Evolutionary conservation across 2,888 invertebrate genomes (phyloP).

Genomic region (Mechanitis mazaeus): DNA sequence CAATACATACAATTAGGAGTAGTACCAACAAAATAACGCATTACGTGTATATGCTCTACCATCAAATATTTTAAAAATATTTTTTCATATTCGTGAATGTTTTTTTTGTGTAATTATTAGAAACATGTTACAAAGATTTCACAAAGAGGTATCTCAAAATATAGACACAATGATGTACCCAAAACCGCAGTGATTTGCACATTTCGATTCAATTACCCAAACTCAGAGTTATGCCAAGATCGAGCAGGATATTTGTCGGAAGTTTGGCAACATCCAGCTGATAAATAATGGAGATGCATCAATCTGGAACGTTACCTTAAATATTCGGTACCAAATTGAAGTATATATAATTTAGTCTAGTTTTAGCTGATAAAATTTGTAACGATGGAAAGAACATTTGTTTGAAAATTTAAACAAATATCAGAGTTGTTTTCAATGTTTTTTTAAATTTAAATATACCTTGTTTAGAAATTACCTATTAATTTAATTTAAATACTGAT

Average conservation of each 20-base stretch:
- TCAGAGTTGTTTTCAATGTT: too few species aligned
- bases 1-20: too few species aligned
- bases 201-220: slow-evolving; percentile 20
- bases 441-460: too few species aligned
- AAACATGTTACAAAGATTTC: not conserved
- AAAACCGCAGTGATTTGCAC: slow-evolving; percentile 15
- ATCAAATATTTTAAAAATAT: not conserved
- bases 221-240: slow-evolving; percentile 9
- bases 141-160: too few species aligned
- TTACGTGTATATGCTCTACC: not conserved
- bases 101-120: too few species aligned
- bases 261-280: slow-evolving; percentile 12
- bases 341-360: not conserved
- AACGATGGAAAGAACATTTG: too few species aligned
- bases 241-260: slow-evolving; percentile 17
- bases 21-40: too few species aligned
- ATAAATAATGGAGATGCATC: slow-evolving; percentile 3
- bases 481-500: too few species aligned
- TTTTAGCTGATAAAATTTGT: not conserved
- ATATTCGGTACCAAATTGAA: not conserved
- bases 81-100: not conserved
- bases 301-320: not conserved
- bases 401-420: too few species aligned
- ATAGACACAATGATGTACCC: too few species aligned
- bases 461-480: too few species aligned